Percentiles rank a stretch among this genome's conserved stretches.
These are phyloP conservation scores for Semnornis frantzii DNA, from an alignment of 2,113 vertebrate genomes.

Conservation along the genomic window DNA sequence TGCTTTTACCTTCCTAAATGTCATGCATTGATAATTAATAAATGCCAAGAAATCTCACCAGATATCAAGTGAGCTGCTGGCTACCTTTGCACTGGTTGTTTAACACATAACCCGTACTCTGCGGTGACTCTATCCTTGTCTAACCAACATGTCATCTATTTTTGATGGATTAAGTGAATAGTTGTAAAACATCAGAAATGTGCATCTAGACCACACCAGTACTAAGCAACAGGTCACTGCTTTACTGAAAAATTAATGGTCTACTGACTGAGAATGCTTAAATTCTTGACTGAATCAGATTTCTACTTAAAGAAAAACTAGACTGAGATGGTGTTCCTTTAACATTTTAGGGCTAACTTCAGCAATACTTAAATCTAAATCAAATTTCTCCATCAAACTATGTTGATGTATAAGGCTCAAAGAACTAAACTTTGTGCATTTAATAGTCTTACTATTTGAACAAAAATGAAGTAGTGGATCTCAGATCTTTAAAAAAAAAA, in stretches of 20 bases:
- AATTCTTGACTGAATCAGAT: not conserved
- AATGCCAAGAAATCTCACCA: constrained; percentile 6
- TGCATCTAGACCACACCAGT: not conserved
- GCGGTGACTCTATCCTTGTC: not conserved
- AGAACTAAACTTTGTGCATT: not conserved
- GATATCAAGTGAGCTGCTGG: not conserved
- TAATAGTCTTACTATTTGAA: not conserved
- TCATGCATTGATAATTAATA: constrained; percentile 27
- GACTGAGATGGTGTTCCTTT: not conserved
- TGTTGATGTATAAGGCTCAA: not conserved
- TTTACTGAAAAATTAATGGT: not conserved
- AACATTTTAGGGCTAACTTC: not conserved
- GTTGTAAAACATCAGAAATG: not conserved
- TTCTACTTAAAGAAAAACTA: not conserved
- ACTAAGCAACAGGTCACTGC: not conserved
- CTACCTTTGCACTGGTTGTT: not conserved
- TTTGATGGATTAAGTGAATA: not conserved
- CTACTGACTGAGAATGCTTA: not conserved
- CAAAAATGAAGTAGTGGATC: not conserved
- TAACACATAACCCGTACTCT: not conserved
- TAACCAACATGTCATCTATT: not conserved
- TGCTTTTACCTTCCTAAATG: constrained; percentile 2
- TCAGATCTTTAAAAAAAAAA: not conserved
- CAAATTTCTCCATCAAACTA: not conserved
- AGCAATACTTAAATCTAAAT: not conserved